Conservation (phyloP, 35 echinoderm and acorn worm species). For the Nesometra sesokonis region DNA sequence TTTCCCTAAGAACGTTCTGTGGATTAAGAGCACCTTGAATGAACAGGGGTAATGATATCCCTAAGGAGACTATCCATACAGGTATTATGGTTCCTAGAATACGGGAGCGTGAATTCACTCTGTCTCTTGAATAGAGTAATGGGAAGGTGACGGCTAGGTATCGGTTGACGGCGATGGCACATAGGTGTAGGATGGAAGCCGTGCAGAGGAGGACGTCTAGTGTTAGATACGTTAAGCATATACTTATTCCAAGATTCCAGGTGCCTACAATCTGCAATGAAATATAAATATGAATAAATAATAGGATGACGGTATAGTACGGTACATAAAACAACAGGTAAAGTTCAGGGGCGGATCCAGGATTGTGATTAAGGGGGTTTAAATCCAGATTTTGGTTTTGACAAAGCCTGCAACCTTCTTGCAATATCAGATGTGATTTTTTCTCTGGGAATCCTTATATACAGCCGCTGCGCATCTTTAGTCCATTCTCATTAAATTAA, state of each 20-base stretch:
- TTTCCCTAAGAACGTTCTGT: conserved; percentile 50
- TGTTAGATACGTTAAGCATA: conserved; percentile 80
- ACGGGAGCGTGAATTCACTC: conserved; percentile 73
- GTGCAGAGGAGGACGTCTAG: conserved; percentile 91
- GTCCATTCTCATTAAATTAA: too few species aligned
- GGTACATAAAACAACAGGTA: too few species aligned
- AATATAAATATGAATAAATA: neutral
- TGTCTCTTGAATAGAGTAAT: conserved; percentile 78
- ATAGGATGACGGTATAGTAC: too few species aligned
- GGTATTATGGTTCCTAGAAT: conserved; percentile 94
- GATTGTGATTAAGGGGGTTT: too few species aligned
- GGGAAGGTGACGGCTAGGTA: conserved; percentile 97
- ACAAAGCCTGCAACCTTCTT: too few species aligned
- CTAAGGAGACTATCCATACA: conserved; percentile 80
- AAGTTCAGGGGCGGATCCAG: too few species aligned
- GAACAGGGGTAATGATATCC: conserved; percentile 54
- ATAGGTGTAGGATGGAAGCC: conserved; percentile 92
- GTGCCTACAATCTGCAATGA: conserved; percentile 56
- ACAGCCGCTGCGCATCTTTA: too few species aligned
- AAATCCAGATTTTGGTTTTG: too few species aligned
- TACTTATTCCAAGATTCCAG: conserved; percentile 75
- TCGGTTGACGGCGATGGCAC: conserved; percentile 95
- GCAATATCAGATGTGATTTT: too few species aligned
- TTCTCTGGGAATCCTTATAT: too few species aligned
- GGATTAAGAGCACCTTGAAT: conserved; percentile 77